These are phyloP conservation scores for Pachyseris speciosa DNA, from an alignment of 64 coral and sea anemone genomes.

Conservation along the genomic window DNA sequence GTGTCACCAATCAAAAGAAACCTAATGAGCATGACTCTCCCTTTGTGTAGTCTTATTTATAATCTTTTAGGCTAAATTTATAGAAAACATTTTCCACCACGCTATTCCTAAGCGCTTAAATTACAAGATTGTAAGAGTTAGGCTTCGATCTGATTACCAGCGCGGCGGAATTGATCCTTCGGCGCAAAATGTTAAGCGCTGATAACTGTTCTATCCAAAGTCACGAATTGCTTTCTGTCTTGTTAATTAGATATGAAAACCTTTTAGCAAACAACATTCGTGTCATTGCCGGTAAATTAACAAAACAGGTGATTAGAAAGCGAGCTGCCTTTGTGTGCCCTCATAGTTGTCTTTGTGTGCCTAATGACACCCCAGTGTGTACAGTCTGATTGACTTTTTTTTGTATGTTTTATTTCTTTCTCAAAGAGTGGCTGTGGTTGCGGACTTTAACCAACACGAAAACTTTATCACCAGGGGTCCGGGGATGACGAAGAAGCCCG, in stretches of 20 bases:
- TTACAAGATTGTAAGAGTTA: background rate
- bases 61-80: background rate
- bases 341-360: background rate
- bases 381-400: background rate
- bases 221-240: background rate
- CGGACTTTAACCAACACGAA: slow-evolving; percentile 9
- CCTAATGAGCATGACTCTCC: background rate
- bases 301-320: slow-evolving; percentile 38
- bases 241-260: slow-evolving; percentile 33
- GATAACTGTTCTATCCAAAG: background rate
- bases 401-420: slow-evolving; percentile 3
- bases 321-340: background rate
- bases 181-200: background rate
- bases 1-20: background rate
- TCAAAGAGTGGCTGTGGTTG: background rate
- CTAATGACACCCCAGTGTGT: slow-evolving; percentile 21
- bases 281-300: slow-evolving; percentile 5
- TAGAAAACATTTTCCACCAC: background rate
- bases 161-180: background rate
- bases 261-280: slow-evolving; percentile 28
- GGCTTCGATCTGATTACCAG: background rate
- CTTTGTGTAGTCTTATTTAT: background rate
- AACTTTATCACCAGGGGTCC: slow-evolving; percentile 18
- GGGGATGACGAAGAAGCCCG: slow-evolving; percentile 1
- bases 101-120: no score